Base-by-base conservation (phyloP, 2,113 vertebrate species). In the Bufo gargarizans region DNA sequence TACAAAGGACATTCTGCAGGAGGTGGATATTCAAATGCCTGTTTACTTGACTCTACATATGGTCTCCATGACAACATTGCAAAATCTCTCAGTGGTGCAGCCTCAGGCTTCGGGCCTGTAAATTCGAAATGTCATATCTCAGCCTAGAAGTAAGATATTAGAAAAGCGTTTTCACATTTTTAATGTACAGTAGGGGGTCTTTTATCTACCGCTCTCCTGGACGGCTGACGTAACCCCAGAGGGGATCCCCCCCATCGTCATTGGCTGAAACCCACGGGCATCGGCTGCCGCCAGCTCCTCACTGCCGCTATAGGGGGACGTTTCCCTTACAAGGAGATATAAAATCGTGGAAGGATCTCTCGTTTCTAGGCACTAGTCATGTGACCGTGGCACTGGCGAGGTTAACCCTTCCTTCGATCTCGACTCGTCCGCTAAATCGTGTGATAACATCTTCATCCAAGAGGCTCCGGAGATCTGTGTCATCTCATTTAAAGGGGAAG, bases 281-380 rank as follows among this genome's bases (percentile, higher is more conserved):
- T 33, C 33, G 33, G 33, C 33, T 33, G 33, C 19, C 0, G 55
- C 33, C 55, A 61, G 17, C 2, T 85, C 71, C 13, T 49, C 14
- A 33, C 45, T 17, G 22, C 17, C 5, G 82, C 61, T 72, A 71
- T 33, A 86, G 19, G 33, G 22, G 58, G 83, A 33, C 20, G 50
- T 33, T 50, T 65, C 6, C 85, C 85, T 79, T 86, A 56, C 79
- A 86, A 55, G 85, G 85, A 50, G 12, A 63, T 55, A 86, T 67
- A n/a, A 78, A 78, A n/a, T 17, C 14, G 16, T 45, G 11, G 49
- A 77, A 78, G 16, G n/a, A 72, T 63, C 78, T 65, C 45, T 77
- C 1, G 45, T 79, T 9, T 79, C 85, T 76, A 79, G 20, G 43
- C 76, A 67, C 85, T 65, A 53, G 65, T 77, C 74, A 10, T 53